Evolutionary conservation across 2,888 invertebrate genomes (phyloP), one percentile per base, ranked within the genome.

Genomic region (Pherbina coryleti): DNA sequence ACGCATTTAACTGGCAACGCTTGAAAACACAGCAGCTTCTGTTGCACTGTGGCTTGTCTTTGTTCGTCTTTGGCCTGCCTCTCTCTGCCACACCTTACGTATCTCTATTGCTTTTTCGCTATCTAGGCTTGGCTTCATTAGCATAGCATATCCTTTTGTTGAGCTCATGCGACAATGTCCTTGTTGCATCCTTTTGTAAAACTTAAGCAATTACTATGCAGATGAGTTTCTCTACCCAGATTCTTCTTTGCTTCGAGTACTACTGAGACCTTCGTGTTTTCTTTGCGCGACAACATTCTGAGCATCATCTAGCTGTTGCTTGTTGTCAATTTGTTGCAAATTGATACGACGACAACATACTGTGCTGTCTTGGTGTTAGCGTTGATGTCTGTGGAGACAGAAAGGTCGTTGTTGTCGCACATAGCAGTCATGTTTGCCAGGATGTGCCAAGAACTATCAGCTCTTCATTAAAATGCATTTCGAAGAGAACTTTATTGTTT

Each of bases 141-240:
- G 49, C 62, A 70, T 51, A 28, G 28, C n/a, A 49, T 34, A 80
- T 77, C 76, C 79, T 75, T 75, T 55, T 77, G 49, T 72, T 78
- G 60, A 62, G 76, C 71, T 51, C 76, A 64, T 79, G 44, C 44
- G 11, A 2, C 44, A 44, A 44, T 44, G 44, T 44, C 44, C 44
- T 44, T 44, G 44, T 11, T 44, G 44, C 44, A 44, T 76, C 67
- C 28, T 37, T 64, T 73, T 76, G 74, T 78, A 57, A 55, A 81
- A 79, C 75, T 81, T 79, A 72, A 57, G 79, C 78, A 80, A 81
- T 81, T 81, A 80, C 80, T 77, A 80, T 80, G 80, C 80, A 77
- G 79, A 78, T 81, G 80, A 81, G 78, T 70, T 77, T 31, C 19
- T 37, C 17, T 37, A n/a, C n/a, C 31, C 31, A 25, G 17, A 25